Evolutionary conservation across 2,888 invertebrate species (phyloP).

Genomic region (Polydrusus cervinus): DNA sequence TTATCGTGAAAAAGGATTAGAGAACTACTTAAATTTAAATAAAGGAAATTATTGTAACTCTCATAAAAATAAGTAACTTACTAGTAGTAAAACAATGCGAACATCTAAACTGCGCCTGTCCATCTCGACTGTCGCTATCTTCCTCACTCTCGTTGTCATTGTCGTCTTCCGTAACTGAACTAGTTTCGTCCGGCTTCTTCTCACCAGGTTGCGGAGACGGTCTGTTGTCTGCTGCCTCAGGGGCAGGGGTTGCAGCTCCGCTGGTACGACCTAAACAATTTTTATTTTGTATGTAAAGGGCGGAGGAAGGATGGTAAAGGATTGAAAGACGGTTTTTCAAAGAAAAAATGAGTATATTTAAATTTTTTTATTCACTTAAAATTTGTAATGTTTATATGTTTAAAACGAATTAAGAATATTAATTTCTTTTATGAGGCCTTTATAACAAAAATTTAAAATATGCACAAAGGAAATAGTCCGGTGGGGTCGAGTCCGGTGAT

Average conservation of each 20-base stretch:
- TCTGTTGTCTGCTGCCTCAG: constrained; percentile 70
- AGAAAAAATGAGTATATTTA: too few species aligned
- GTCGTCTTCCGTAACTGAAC: constrained; percentile 88
- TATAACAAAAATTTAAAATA: too few species aligned
- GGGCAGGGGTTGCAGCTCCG: constrained; percentile 66
- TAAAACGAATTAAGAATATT: too few species aligned
- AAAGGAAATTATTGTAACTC: too few species aligned
- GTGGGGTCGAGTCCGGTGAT: too few species aligned
- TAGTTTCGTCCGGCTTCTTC: constrained; percentile 82
- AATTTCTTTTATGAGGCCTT: too few species aligned
- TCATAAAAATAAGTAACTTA: constrained; percentile 67
- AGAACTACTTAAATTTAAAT: too few species aligned
- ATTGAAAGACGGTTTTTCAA: neutral
- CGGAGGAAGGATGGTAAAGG: neutral
- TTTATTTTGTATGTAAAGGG: neutral
- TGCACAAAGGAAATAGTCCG: too few species aligned
- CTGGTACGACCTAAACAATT: constrained; percentile 58
- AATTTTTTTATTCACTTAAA: too few species aligned
- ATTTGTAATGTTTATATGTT: too few species aligned
- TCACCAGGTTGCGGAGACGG: constrained; percentile 78
- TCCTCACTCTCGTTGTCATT: constrained; percentile 94
- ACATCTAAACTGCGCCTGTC: constrained; percentile 84
- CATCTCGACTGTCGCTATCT: constrained; percentile 91
- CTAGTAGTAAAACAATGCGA: constrained; percentile 84
- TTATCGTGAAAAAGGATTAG: too few species aligned